A percentile compares a stretch with the other conserved stretches of the same genome.
Evolutionary conservation across 2,888 invertebrate species (phyloP).

Genomic region (Empis livida): DNA sequence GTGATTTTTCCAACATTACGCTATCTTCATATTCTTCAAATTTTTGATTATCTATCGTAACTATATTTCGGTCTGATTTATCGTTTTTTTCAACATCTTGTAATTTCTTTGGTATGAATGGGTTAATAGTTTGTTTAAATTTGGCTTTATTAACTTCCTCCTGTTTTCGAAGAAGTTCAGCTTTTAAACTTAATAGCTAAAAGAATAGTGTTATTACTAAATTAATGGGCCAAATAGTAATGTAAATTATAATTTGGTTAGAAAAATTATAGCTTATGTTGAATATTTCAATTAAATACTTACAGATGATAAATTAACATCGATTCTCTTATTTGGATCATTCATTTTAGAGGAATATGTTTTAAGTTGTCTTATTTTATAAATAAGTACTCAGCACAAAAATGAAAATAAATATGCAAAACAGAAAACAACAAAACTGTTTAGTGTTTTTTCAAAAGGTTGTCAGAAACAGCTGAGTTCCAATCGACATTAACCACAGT

Average conservation of each 20-base stretch:
- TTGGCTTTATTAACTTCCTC: conserved; percentile 64
- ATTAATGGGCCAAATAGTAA: too few relatives aligned
- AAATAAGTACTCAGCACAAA: too few relatives aligned
- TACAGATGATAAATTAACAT: conserved; percentile 32
- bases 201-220: too few relatives aligned
- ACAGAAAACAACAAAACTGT: too few relatives aligned
- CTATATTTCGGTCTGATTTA: conserved; percentile 27
- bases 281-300: neutral
- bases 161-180: conserved; percentile 77
- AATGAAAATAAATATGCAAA: too few relatives aligned
- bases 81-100: conserved; percentile 16
- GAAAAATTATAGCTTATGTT: too few relatives aligned
- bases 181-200: conserved; percentile 70
- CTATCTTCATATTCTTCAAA: conserved; percentile 28
- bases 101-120: conserved; percentile 36
- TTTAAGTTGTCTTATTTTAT: too few relatives aligned
- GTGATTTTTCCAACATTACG: conserved; percentile 32
- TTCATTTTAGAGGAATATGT: conserved; percentile 22
- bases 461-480: too few relatives aligned
- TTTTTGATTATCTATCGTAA: conserved; percentile 23
- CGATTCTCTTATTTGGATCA: conserved; percentile 34
- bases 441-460: too few relatives aligned
- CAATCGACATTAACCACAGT: too few relatives aligned
- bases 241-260: too few relatives aligned
- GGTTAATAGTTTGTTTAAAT: conserved; percentile 39